phyloP scores from a whole-genome alignment of 2,113 vertebrate species.

The Dipodomys stephensi region DNA sequence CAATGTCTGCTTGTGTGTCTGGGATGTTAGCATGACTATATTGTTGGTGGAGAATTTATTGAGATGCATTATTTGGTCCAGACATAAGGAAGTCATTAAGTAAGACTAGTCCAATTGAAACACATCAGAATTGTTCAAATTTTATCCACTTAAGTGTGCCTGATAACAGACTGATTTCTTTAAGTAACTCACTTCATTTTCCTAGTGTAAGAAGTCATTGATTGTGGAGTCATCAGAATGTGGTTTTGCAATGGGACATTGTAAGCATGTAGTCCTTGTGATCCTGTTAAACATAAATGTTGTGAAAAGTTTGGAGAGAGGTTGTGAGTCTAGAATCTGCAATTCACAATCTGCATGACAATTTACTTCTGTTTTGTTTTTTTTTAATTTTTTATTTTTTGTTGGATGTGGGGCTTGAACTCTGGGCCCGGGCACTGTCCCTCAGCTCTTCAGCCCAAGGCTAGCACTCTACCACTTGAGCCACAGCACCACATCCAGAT shows the following conservation, averaged over 20 bases:
- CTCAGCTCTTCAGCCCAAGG: too few relatives aligned
- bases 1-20: neutral
- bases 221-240: neutral
- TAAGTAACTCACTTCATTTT: neutral
- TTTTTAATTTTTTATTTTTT: too few relatives aligned
- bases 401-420: too few relatives aligned
- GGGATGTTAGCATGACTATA: slow-evolving; percentile 7
- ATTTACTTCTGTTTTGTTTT: neutral
- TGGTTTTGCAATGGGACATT: neutral
- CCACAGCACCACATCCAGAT: too few relatives aligned
- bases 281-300: neutral
- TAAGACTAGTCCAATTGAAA: neutral
- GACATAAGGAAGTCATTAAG: slow-evolving; percentile 52
- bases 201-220: neutral
- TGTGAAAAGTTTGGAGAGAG: neutral
- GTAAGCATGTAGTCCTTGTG: neutral
- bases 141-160: neutral
- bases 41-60: neutral
- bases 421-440: too few relatives aligned
- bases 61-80: neutral
- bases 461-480: too few relatives aligned
- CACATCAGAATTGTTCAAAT: neutral
- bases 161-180: neutral
- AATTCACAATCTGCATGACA: neutral
- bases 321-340: neutral